These are phyloP conservation scores for Spisula subtruncata DNA, from an alignment of 2,888 invertebrate species.

Conservation along the genomic window DNA sequence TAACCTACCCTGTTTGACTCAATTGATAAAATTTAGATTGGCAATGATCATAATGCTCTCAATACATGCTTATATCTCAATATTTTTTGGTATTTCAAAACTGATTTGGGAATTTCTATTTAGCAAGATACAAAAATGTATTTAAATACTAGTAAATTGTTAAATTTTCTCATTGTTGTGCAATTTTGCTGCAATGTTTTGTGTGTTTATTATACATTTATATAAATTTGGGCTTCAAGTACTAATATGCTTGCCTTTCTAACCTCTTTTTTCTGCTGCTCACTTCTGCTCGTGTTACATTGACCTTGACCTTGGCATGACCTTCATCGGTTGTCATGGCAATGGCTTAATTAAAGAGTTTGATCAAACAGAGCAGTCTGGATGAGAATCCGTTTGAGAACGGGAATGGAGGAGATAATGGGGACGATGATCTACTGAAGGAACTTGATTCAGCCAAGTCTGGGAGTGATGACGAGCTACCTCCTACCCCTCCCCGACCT, in stretches of 20 bases:
- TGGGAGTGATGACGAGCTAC: slow-evolving; percentile 92
- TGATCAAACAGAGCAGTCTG: slow-evolving; percentile 98
- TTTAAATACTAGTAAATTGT: background rate
- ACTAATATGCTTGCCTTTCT: slow-evolving; percentile 78
- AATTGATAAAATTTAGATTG: too few relatives aligned
- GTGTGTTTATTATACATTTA: background rate
- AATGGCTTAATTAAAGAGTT: slow-evolving; percentile 87
- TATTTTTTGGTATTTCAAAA: too few relatives aligned
- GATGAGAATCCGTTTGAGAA: slow-evolving; percentile 92
- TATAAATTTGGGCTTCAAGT: slow-evolving; percentile 24
- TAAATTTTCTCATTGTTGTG: background rate
- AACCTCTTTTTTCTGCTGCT: slow-evolving; percentile 75
- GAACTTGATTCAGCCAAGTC: slow-evolving; percentile 96
- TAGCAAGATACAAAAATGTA: too few relatives aligned
- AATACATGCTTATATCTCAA: too few relatives aligned
- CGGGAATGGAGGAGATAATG: slow-evolving; percentile 89
- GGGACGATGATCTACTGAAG: slow-evolving; percentile 91
- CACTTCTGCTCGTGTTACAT: slow-evolving; percentile 60
- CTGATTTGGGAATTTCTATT: too few relatives aligned
- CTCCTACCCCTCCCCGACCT: slow-evolving; percentile 89
- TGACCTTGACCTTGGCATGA: slow-evolving; percentile 53
- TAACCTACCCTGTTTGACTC: too few relatives aligned
- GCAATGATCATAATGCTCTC: too few relatives aligned
- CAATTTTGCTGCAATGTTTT: background rate
- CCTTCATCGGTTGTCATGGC: slow-evolving; percentile 67